Evolutionary conservation across 2,113 vertebrate genomes (phyloP).

Genomic region (Nanger granti): DNA sequence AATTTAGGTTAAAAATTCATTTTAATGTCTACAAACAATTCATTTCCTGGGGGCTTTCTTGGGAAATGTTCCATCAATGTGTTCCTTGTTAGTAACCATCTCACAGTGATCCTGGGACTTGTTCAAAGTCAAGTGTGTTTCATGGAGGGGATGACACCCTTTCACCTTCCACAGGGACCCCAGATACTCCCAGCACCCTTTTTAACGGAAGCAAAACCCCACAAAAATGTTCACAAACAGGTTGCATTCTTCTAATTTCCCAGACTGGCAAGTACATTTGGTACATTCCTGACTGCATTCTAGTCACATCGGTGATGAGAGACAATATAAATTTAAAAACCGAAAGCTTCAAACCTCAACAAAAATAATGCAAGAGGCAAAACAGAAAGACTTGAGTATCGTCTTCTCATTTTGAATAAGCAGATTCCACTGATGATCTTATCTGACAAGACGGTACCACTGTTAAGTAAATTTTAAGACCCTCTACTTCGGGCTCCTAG

Average conservation of each 20-base stretch:
- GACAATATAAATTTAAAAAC: slow-evolving; percentile 50
- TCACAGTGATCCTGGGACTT: rapidly evolving
- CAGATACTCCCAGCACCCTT: not conserved
- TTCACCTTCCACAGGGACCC: not conserved
- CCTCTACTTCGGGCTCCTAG: slow-evolving; percentile 40
- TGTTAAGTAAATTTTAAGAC: slow-evolving; percentile 27
- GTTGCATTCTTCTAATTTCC: not conserved
- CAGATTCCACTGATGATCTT: not conserved
- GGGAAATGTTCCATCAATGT: not conserved
- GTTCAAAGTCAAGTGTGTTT: not conserved
- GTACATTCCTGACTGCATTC: not conserved
- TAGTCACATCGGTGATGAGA: slow-evolving; percentile 14
- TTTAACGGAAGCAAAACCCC: rapidly evolving
- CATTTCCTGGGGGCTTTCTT: not conserved
- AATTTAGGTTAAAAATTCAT: not conserved
- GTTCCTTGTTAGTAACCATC: not conserved
- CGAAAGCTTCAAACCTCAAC: slow-evolving; percentile 43
- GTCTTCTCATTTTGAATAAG: not conserved
- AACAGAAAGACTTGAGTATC: not conserved
- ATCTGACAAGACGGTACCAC: not conserved
- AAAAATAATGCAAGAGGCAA: not conserved
- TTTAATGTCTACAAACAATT: not conserved
- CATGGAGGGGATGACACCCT: not conserved
- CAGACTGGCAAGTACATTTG: not conserved
- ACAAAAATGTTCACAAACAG: rapidly evolving